phyloP scores from a whole-genome alignment of 2,888 invertebrate genomes.

The Eugnorisma glareosa region DNA sequence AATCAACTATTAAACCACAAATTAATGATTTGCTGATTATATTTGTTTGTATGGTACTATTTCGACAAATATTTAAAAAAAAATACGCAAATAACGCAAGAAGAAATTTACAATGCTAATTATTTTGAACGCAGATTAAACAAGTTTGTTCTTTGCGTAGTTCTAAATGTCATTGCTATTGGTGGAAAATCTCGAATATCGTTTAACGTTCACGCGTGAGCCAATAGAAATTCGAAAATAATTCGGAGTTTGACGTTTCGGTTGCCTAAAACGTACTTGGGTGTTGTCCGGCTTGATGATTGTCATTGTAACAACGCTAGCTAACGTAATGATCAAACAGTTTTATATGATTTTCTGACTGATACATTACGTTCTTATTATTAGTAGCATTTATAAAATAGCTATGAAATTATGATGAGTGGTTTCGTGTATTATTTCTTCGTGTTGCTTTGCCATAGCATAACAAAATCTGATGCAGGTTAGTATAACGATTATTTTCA shows the following conservation, averaged over 20 bases:
- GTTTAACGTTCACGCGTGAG: rapidly evolving
- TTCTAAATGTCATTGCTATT: conserved; percentile 38
- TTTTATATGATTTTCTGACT: conserved; percentile 80
- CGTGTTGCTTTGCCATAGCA: conserved; percentile 85
- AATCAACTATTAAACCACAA: not conserved
- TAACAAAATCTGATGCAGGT: conserved; percentile 84
- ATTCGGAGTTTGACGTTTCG: not conserved
- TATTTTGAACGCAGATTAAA: conserved; percentile 9
- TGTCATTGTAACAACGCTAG: conserved; percentile 81
- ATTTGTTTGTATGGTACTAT: not conserved
- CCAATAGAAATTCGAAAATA: conserved; percentile 37
- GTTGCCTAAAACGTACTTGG: conserved; percentile 75
- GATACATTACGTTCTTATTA: conserved; percentile 66
- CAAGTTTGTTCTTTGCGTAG: conserved; percentile 21
- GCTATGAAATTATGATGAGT: conserved; percentile 89
- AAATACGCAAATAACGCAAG: no score
- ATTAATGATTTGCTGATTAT: not conserved
- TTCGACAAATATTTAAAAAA: not conserved
- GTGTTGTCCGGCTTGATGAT: conserved; percentile 86
- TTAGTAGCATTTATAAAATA: conserved; percentile 63
- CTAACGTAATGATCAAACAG: conserved; percentile 88
- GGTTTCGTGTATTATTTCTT: conserved; percentile 83
- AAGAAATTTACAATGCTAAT: rapidly evolving
- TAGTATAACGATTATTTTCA: conserved; percentile 72
- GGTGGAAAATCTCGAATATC: rapidly evolving